Percentiles rank a stretch among this genome's conserved stretches.
Conservation (phyloP, 2,888 invertebrate species). For the Ceraclea dissimilis region DNA sequence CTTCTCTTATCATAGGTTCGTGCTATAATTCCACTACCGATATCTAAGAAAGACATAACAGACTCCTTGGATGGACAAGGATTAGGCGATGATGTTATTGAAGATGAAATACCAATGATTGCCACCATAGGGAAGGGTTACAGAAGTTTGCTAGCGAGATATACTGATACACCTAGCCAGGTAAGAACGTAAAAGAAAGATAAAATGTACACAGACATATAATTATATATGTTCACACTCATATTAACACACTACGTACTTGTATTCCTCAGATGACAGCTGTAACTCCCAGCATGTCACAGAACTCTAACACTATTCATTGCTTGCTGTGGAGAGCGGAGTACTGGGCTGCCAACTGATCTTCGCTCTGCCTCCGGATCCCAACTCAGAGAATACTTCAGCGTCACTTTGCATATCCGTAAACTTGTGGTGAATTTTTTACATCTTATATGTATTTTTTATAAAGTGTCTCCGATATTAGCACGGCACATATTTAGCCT, state of each 20-base stretch:
- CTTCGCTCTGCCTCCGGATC: constrained; percentile 4
- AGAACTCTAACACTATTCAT: constrained; percentile 44
- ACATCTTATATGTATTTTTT: too few species aligned
- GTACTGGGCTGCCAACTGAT: constrained; percentile 52
- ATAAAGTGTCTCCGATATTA: too few species aligned
- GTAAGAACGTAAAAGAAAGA: constrained; percentile 7
- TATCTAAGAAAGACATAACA: constrained; percentile 31
- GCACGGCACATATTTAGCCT: too few species aligned
- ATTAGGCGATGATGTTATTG: constrained; percentile 31
- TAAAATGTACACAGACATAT: not conserved
- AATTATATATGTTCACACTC: not conserved
- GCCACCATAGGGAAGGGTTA: constrained; percentile 82
- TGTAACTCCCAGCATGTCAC: constrained; percentile 7
- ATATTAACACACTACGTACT: too few species aligned
- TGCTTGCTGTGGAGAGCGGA: constrained; percentile 66
- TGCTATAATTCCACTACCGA: constrained; percentile 52
- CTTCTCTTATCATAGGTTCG: too few species aligned
- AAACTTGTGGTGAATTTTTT: too few species aligned
- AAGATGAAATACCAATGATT: constrained; percentile 45
- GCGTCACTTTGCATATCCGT: constrained; percentile 12
- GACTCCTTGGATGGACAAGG: constrained; percentile 31
- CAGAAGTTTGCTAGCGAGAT: constrained; percentile 57
- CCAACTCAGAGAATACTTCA: constrained; percentile 9
- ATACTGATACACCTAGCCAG: constrained; percentile 29
- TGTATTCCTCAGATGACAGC: constrained; percentile 2